A percentile compares a stretch with the other conserved stretches of the same genome.
These are phyloP conservation scores for Sapayoa aenigma DNA, from an alignment of 2,113 vertebrate genomes.

Conservation along the genomic window DNA sequence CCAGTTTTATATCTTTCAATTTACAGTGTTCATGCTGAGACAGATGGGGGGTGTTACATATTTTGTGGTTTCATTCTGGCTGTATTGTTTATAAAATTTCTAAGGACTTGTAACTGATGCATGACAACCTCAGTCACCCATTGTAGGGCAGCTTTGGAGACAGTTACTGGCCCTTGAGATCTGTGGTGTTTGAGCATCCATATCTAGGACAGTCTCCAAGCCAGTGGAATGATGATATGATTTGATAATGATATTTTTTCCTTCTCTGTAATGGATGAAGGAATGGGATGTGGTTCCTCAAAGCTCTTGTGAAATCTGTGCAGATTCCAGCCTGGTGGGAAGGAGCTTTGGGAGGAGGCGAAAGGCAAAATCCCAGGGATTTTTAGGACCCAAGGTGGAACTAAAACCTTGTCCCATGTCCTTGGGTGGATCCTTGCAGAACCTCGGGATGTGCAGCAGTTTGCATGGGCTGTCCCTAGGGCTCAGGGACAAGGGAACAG, in stretches of 20 bases:
- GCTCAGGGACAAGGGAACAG: background rate
- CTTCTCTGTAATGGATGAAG: background rate
- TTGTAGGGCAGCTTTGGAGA: background rate
- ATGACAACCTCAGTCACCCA: background rate
- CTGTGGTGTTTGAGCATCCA: background rate
- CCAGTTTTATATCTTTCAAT: background rate
- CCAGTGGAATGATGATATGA: background rate
- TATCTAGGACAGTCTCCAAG: background rate
- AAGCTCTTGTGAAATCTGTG: background rate
- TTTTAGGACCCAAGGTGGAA: background rate
- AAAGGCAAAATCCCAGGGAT: background rate
- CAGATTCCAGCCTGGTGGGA: background rate
- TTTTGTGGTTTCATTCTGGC: background rate
- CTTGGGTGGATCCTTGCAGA: background rate
- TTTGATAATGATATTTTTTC: background rate
- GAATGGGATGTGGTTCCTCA: accelerated
- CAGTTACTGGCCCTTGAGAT: background rate
- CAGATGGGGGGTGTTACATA: background rate
- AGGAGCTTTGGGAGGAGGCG: background rate
- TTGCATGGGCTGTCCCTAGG: too few species aligned
- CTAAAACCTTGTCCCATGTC: accelerated
- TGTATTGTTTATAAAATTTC: background rate
- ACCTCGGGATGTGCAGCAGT: accelerated
- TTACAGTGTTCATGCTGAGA: background rate
- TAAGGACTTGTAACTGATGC: background rate